Conservation (phyloP, 2,113 vertebrate species). For the Chaetorhynchus papuensis region DNA sequence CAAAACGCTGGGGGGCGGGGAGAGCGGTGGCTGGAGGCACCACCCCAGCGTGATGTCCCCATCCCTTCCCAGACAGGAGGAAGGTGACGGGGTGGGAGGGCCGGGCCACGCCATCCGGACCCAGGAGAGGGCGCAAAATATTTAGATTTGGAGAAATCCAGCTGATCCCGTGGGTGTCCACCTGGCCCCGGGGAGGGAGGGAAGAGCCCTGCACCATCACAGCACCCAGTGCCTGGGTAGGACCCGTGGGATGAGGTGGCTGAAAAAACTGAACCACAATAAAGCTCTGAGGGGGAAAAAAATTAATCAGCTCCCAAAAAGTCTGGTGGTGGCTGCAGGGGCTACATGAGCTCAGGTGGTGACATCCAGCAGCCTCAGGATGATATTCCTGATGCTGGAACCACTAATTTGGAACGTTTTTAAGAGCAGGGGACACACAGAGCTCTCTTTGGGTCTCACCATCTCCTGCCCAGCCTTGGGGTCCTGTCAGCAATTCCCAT, state of each 20-base stretch:
- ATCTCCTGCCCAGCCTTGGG: neutral
- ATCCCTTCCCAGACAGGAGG: neutral
- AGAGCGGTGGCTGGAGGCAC: accelerated
- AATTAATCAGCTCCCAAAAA: neutral
- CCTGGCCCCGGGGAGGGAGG: neutral
- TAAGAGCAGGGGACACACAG: too few species aligned
- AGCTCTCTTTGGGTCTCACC: neutral
- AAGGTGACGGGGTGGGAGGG: neutral
- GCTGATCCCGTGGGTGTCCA: neutral
- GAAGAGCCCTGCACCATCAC: neutral
- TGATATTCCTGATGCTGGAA: neutral
- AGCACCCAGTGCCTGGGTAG: accelerated
- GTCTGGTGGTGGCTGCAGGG: neutral
- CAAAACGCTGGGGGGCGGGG: accelerated
- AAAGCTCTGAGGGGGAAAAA: neutral
- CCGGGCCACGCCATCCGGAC: neutral
- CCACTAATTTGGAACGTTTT: neutral
- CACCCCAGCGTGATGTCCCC: neutral
- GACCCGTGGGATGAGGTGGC: neutral
- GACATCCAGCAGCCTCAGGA: neutral
- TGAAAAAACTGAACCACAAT: accelerated
- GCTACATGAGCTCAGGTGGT: accelerated
- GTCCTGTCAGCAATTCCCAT: neutral
- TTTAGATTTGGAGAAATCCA: slow-evolving; percentile 15
- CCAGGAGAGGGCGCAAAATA: slow-evolving; percentile 64